Conservation (phyloP, 2,888 invertebrate genomes). For the Aphidius colemani region DNA sequence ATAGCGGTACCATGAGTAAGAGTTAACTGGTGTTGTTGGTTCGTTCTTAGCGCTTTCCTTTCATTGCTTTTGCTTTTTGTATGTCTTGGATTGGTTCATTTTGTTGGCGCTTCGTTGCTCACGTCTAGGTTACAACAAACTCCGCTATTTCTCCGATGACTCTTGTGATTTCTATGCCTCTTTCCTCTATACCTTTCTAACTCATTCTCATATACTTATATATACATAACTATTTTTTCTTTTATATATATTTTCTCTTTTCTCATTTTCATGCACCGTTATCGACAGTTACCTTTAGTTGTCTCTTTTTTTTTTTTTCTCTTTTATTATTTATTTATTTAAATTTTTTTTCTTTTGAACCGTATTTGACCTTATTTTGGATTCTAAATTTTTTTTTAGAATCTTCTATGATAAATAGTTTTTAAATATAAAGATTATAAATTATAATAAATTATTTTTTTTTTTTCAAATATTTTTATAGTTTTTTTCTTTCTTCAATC, state of each 20-base stretch:
- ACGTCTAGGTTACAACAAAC: slow-evolving; percentile 37
- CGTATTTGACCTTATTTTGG: neutral
- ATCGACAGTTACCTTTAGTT: neutral
- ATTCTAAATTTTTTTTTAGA: too few species aligned
- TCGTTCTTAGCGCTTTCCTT: neutral
- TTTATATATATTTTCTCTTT: neutral
- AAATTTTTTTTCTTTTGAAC: neutral
- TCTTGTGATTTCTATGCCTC: neutral
- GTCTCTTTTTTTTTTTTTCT: slow-evolving; percentile 3
- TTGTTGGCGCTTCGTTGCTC: slow-evolving; percentile 7
- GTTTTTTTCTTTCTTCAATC: neutral
- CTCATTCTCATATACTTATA: neutral
- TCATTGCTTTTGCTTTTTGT: neutral
- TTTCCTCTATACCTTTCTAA: neutral
- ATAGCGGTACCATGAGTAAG: slow-evolving; percentile 56
- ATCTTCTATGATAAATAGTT: too few species aligned
- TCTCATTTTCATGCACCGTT: neutral
- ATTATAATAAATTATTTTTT: slow-evolving; percentile 1
- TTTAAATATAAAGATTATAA: too few species aligned
- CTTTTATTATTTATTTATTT: neutral
- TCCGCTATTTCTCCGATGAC: slow-evolving; percentile 13
- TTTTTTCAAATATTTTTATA: neutral
- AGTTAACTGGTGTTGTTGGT: slow-evolving; percentile 8
- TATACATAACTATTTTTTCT: too few species aligned
- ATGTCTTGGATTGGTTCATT: neutral